phyloP scores from a whole-genome alignment of 2,113 vertebrate genomes.

The Trogon surrucura region DNA sequence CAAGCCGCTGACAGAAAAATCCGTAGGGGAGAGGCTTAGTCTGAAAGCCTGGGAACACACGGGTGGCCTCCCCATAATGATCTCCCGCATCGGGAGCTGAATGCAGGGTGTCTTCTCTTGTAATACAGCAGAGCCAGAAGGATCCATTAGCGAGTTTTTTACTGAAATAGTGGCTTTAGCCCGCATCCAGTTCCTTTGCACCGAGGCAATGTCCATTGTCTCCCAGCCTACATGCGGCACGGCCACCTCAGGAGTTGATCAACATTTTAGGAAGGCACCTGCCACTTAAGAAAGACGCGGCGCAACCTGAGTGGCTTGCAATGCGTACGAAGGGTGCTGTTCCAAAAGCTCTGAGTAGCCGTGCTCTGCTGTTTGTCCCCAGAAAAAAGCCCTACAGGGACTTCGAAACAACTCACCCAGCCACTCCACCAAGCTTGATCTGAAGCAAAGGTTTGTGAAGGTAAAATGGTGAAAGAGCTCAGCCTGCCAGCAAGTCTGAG shows the following conservation, averaged over 20 bases:
- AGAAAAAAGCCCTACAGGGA: neutral
- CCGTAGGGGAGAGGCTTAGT: neutral
- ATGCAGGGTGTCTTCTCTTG: neutral
- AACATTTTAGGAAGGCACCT: neutral
- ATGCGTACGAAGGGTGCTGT: neutral
- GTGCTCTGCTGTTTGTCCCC: neutral
- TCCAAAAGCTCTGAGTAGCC: neutral
- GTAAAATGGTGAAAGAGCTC: conserved; percentile 12
- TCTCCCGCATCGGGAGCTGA: neutral
- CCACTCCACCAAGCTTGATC: neutral
- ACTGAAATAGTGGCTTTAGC: neutral
- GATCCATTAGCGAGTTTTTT: neutral
- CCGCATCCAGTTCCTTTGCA: neutral
- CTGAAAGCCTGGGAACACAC: conserved; percentile 34
- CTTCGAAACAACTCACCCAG: neutral
- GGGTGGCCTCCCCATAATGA: conserved; percentile 35
- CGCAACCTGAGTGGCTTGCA: neutral
- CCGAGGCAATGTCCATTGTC: neutral
- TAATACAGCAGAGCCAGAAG: neutral
- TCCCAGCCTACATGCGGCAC: neutral
- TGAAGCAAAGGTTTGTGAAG: conserved; percentile 33
- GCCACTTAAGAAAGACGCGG: neutral
- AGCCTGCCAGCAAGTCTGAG: conserved; percentile 15
- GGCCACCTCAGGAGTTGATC: neutral
- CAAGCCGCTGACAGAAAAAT: neutral